Evolutionary conservation across 2,113 vertebrate species (phyloP), one percentile per base, ranked within the genome.

Genomic region (Suricata suricatta): DNA sequence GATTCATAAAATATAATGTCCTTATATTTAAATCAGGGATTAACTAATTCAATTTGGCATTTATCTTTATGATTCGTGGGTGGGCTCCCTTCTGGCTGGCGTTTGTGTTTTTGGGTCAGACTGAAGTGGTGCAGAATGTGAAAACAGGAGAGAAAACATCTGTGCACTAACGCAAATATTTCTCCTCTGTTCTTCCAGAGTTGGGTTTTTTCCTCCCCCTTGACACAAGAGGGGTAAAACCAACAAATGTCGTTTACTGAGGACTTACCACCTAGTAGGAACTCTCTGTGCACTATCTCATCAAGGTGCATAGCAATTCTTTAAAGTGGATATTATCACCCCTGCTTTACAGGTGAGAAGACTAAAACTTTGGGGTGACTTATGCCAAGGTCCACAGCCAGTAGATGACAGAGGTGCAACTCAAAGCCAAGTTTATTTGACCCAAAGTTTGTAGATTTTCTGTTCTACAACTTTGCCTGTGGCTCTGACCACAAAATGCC

Each of bases 1-100:
- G 90, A 98, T 97, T 97, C 98, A 96, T 81, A 96, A 96, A 96
- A 90, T 96, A 89, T 29, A 93, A 92, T 97, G 88, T 89, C 90
- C 47, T 98, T 97, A 89, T 97, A 93, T 96, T 98, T 96, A 96
- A 98, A 96, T 96, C 96, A 96, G 52, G 74, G 35, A 64, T 92
- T 97, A 95, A 92, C 94, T 97, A 98, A 98, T 94, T 96, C 54
- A 97, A 95, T 95, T 98, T 97, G 97, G 96, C 94, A 50, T 97
- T 87, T 98, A 93, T 93, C 97, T 98, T 92, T 92, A 87, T 90
- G 94, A 94, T 97, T 97, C 96, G 90, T 97, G 97, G 96, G 97
- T 98, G 96, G 97, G 93, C 96, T 98, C 52, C 84, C 87, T 98
- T 97, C 92, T 98, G 97, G 90, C 95, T 97, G 89, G 90, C 33